Evolutionary conservation across 2,888 invertebrate genomes (phyloP).

Genomic region (Dorcus hopei): DNA sequence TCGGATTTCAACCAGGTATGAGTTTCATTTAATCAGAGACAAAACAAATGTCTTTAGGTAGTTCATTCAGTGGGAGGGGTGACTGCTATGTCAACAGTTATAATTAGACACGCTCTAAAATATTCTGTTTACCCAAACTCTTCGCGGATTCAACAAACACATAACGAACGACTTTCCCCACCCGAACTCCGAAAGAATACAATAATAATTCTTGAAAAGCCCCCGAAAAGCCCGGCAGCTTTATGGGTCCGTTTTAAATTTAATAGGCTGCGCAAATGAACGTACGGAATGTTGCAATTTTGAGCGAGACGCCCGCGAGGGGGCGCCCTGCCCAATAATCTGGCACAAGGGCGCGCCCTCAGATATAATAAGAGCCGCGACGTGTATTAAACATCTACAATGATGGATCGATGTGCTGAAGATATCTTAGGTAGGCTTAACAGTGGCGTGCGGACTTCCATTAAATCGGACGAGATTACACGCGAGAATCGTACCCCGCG

Average conservation of each 20-base stretch:
- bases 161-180: too few relatives aligned
- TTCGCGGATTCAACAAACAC: neutral
- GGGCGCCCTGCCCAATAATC: conserved; percentile 17
- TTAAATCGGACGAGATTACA: neutral
- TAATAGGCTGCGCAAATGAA: too few relatives aligned
- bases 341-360: conserved; percentile 22
- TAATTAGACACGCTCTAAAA: conserved; percentile 22
- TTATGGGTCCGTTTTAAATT: too few relatives aligned
- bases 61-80: neutral
- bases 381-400: conserved; percentile 25
- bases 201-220: too few relatives aligned
- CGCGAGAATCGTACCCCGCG: neutral
- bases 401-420: conserved; percentile 27
- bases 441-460: conserved; percentile 1
- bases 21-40: neutral
- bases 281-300: too few relatives aligned
- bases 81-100: conserved; percentile 22
- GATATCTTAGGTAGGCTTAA: conserved; percentile 10
- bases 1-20: too few relatives aligned
- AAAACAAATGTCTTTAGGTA: neutral
- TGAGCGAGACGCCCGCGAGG: neutral
- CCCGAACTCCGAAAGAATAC: too few relatives aligned
- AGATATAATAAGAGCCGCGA: conserved; percentile 19
- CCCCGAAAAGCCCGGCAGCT: too few relatives aligned
- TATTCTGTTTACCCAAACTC: conserved; percentile 19